Percentiles rank a stretch among this genome's conserved stretches.
These are phyloP conservation scores for Pygoscelis antarcticus DNA, from an alignment of 2,113 vertebrate genomes.

Conservation along the genomic window DNA sequence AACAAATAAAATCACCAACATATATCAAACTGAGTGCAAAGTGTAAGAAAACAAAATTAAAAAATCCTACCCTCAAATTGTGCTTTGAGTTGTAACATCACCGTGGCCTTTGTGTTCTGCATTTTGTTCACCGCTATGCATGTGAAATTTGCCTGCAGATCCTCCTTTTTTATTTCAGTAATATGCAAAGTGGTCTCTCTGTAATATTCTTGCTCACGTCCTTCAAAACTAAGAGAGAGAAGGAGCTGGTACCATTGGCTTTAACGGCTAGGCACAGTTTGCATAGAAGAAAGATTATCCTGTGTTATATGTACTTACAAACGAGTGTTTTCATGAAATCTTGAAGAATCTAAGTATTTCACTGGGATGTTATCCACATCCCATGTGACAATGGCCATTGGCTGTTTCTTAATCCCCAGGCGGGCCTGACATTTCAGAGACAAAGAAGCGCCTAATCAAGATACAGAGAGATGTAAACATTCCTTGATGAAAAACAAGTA, in stretches of 20 bases:
- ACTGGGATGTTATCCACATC: background rate
- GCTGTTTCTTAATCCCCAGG: slow-evolving; percentile 54
- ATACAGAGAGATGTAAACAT: background rate
- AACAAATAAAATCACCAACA: background rate
- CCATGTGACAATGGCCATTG: slow-evolving; percentile 30
- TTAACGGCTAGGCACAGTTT: background rate
- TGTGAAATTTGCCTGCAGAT: slow-evolving; percentile 44
- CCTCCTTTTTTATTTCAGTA: slow-evolving; percentile 40
- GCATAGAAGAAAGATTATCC: background rate
- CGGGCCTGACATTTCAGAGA: slow-evolving; percentile 57
- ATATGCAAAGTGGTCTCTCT: slow-evolving; percentile 40
- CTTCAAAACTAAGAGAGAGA: slow-evolving; percentile 48
- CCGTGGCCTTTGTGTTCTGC: background rate
- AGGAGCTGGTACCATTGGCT: background rate
- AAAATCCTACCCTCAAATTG: slow-evolving; percentile 24
- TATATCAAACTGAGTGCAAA: background rate
- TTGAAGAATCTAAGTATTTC: background rate
- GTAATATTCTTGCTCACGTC: background rate
- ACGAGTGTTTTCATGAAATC: background rate
- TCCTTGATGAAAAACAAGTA: background rate
- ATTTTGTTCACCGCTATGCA: slow-evolving; percentile 29
- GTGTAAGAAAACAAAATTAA: background rate
- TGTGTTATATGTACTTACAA: slow-evolving; percentile 22
- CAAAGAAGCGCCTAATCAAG: slow-evolving; percentile 41
- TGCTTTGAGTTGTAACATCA: slow-evolving; percentile 43